phyloP scores from a whole-genome alignment of 2,888 invertebrate species.

The Cristatella mucedo region DNA sequence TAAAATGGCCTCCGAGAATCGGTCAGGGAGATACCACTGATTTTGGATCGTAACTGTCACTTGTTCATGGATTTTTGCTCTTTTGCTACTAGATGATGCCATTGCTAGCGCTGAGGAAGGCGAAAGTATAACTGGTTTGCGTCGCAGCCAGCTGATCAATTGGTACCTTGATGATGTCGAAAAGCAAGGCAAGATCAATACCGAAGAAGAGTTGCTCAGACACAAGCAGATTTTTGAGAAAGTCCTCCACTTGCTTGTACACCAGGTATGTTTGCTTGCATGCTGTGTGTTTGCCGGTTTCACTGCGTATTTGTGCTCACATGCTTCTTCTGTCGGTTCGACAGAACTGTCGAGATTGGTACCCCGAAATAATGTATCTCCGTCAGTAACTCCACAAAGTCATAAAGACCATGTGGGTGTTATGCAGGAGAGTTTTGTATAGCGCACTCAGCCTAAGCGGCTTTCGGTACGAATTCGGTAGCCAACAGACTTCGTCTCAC shows the following conservation, averaged over 20 bases:
- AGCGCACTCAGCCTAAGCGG: no score
- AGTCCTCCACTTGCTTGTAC: constrained; percentile 61
- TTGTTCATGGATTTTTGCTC: background rate
- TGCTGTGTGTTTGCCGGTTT: background rate
- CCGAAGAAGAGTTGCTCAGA: constrained; percentile 73
- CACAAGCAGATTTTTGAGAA: constrained; percentile 78
- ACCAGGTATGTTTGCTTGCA: constrained; percentile 26
- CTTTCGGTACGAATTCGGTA: no score
- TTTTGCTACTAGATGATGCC: background rate
- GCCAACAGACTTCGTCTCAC: no score
- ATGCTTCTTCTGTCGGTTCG: no score
- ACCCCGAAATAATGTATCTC: no score
- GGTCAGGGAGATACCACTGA: no score
- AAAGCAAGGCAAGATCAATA: constrained; percentile 69
- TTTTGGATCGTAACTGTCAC: background rate
- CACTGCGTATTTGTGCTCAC: background rate
- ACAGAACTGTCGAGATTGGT: no score
- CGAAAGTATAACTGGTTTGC: constrained; percentile 36
- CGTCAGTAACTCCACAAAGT: no score
- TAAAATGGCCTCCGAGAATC: no score
- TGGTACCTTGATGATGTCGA: constrained; percentile 63
- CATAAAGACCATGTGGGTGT: no score
- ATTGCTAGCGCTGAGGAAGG: constrained; percentile 12
- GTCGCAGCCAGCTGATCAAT: constrained; percentile 63
- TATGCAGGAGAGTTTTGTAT: no score